Evolutionary conservation across 2,797 vertebrate species (phyloP).

Genomic region (Chloroceryle amazona): DNA sequence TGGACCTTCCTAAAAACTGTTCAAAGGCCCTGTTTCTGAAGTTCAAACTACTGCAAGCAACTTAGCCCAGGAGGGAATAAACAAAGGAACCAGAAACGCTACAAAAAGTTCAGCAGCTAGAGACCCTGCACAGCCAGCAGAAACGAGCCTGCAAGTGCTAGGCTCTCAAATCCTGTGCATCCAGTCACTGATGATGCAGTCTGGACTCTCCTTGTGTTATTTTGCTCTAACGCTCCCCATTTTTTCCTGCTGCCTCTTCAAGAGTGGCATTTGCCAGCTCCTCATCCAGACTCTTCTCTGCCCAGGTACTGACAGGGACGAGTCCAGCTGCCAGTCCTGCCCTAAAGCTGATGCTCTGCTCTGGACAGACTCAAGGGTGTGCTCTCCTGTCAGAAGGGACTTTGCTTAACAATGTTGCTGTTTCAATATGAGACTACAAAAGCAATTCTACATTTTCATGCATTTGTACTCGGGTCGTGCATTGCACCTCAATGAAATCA

Average conservation of each 20-base stretch:
- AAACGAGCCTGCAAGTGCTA: background rate
- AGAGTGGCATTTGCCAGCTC: background rate
- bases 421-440: background rate
- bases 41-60: background rate
- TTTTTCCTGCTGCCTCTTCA: background rate
- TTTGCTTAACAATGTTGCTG: background rate
- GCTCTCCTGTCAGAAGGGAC: too few relatives aligned
- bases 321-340: background rate
- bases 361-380: accelerated
- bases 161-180: accelerated
- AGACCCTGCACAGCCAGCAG: accelerated
- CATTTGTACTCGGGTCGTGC: accelerated
- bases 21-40: background rate
- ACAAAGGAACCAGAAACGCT: accelerated
- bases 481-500: background rate
- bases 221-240: background rate
- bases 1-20: background rate
- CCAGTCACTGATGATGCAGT: background rate
- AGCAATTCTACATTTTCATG: background rate
- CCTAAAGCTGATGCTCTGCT: background rate
- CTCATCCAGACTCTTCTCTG: background rate
- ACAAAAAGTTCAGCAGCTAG: background rate
- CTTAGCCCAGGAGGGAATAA: too few relatives aligned
- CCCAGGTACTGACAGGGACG: accelerated
- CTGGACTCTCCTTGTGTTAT: background rate